phyloP scores from a whole-genome alignment of 2,113 vertebrate genomes.

The Mobula birostris region DNA sequence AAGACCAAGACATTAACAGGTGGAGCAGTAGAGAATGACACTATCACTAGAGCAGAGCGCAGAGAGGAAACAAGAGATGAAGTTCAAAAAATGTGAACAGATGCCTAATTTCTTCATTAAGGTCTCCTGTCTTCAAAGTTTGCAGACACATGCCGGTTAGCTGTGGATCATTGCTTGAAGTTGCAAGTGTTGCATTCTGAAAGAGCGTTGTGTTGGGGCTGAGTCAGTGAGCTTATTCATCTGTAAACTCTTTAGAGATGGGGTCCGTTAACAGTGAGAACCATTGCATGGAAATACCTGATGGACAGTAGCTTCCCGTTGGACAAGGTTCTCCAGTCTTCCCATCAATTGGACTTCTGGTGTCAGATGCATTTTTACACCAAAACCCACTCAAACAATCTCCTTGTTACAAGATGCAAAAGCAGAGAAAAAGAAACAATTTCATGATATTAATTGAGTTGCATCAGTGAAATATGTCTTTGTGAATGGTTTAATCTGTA shows the following conservation, averaged over 20 bases:
- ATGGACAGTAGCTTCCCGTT: slow-evolving; percentile 70
- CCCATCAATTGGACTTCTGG: slow-evolving; percentile 60
- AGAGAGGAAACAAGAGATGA: background rate
- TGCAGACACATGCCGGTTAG: background rate
- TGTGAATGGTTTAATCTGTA: too few species aligned
- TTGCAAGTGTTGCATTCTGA: background rate
- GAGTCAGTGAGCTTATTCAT: background rate
- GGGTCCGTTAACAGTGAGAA: background rate
- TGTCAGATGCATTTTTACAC: slow-evolving; percentile 63
- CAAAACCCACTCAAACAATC: slow-evolving; percentile 74
- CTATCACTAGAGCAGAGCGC: background rate
- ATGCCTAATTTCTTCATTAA: background rate
- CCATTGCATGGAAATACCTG: slow-evolving; percentile 59
- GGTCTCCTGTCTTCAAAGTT: background rate
- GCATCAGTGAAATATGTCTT: too few species aligned
- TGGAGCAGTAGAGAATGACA: too few species aligned
- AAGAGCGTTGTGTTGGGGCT: too few species aligned
- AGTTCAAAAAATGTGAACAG: too few species aligned
- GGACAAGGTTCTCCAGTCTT: slow-evolving; percentile 66
- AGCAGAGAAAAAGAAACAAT: background rate
- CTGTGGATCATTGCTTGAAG: background rate
- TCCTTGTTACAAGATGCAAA: slow-evolving; percentile 50
- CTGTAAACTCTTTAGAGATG: background rate
- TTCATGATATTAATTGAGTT: too few species aligned
- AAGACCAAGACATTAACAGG: background rate